Percentiles rank a stretch among this genome's conserved stretches.
Evolutionary conservation across 2,797 vertebrate species (phyloP).

Genomic region (Typhlichthys subterraneus): DNA sequence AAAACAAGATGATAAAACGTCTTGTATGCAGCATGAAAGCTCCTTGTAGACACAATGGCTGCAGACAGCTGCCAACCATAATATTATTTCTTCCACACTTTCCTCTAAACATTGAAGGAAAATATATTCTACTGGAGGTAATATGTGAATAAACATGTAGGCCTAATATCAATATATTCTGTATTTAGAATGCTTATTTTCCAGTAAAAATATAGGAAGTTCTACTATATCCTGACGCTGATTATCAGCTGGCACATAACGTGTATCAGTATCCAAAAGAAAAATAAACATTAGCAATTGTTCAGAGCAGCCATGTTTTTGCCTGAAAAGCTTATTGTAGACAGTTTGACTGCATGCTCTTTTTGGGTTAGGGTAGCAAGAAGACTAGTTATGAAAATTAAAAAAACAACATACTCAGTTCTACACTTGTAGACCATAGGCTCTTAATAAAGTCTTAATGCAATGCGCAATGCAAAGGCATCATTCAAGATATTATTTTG

Average conservation of each 20-base stretch:
- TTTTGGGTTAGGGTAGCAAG: neutral
- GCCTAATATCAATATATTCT: neutral
- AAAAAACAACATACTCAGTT: constrained; percentile 16
- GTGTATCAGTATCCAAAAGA: constrained; percentile 34
- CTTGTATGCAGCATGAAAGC: no score
- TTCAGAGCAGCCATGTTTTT: neutral
- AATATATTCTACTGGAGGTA: no score
- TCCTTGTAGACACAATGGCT: no score
- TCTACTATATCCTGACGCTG: constrained; percentile 56
- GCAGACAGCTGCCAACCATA: no score
- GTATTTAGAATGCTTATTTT: constrained; percentile 19
- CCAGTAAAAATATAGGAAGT: constrained; percentile 58
- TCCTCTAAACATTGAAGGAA: no score
- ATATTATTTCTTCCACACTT: no score
- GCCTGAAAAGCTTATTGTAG: neutral
- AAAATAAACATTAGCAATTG: constrained; percentile 11
- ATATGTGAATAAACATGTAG: neutral
- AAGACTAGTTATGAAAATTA: constrained; percentile 6
- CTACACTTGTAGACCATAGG: constrained; percentile 31
- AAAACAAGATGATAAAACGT: no score
- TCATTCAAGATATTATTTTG: neutral
- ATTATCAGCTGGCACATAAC: constrained; percentile 30
- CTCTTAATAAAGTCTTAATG: constrained; percentile 10
- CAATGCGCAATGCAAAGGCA: neutral
- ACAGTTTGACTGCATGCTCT: constrained; percentile 16